Base-by-base conservation (phyloP, 2,797 vertebrate genomes). In the Bucorvus abyssinicus region DNA sequence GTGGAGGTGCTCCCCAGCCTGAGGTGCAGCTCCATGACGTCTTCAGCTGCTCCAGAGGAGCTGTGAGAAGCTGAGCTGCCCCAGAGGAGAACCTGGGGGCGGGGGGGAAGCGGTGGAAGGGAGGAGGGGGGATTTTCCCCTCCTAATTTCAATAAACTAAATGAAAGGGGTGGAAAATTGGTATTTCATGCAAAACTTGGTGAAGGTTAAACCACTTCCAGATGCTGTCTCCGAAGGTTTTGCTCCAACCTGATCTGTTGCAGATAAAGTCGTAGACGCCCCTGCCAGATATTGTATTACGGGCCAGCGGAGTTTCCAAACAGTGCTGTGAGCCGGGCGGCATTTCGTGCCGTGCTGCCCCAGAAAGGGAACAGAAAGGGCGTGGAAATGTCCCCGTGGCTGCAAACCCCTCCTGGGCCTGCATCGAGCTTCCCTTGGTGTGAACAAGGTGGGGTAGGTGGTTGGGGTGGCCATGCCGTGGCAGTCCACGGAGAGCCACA, bases 111-210 rank as follows among this genome's bases (percentile, higher is more conserved):
- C 3, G 16, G 60, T 36, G 80, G 75, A 70, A 82, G 29, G 40
- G 38, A 64, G 55, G n/a, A 85, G 68, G 67, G 67, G 89, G 16
- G 59, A 87, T 23, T 57, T 84, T 94, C 52, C 85, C 84, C 74
- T 89, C 74, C 90, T 96, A 96, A 96, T 96, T 95, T 96, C 86
- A 94, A 96, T 94, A 94, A 96, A 94, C 77, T 84, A 87, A 96
- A 96, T 96, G 78, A 94, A 96, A 97, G 71, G 74, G 63, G 83
- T 94, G 80, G 95, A 97, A 97, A 97, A 96, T 93, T 94, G 95
- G 94, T 95, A 77, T 95, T 97, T 94, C 95, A 96, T 95, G 88
- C 91, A 95, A 94, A 95, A 96, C 80, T 79, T 93, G 90, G 91
- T n/a, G 4, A 95, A 89, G 64, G 83, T 93, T 88, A 97, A 96